A percentile compares a stretch with the other conserved stretches of the same genome.
Conservation (phyloP, 2,113 vertebrate genomes). For the Notothenia rossii region DNA sequence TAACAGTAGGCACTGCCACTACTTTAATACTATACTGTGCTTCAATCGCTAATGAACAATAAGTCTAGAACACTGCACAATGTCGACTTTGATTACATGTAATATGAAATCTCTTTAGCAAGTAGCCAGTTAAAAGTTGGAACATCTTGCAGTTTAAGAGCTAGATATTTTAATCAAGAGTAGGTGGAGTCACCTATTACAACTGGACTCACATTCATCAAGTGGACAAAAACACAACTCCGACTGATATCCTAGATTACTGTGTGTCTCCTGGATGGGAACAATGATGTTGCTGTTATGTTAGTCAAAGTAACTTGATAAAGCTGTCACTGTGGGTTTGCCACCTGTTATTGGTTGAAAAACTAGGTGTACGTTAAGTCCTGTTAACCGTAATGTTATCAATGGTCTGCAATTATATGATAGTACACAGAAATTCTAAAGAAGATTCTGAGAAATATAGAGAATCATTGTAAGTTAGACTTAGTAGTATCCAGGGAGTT, state of each 20-base stretch:
- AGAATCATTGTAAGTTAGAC: neutral
- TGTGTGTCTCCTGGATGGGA: too few species aligned
- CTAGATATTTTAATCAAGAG: neutral
- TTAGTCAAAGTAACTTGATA: neutral
- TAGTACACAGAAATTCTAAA: neutral
- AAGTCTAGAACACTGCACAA: too few species aligned
- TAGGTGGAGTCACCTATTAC: neutral
- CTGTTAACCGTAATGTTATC: neutral
- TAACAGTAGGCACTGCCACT: too few species aligned
- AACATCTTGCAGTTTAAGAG: neutral
- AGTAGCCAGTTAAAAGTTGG: neutral
- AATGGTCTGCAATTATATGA: neutral
- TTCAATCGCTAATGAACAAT: too few species aligned
- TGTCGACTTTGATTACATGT: too few species aligned
- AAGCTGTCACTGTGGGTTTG: neutral
- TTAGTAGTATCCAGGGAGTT: slow-evolving; percentile 11
- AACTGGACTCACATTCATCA: neutral
- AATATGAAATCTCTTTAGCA: neutral
- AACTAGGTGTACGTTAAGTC: neutral
- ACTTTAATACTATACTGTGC: too few species aligned
- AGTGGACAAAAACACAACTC: neutral
- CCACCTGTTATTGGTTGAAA: neutral
- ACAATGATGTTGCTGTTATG: neutral
- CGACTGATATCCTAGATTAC: too few species aligned
- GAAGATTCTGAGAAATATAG: neutral